These are phyloP conservation scores for Syrrhaptes paradoxus DNA, from an alignment of 2,113 vertebrate species.

Conservation along the genomic window DNA sequence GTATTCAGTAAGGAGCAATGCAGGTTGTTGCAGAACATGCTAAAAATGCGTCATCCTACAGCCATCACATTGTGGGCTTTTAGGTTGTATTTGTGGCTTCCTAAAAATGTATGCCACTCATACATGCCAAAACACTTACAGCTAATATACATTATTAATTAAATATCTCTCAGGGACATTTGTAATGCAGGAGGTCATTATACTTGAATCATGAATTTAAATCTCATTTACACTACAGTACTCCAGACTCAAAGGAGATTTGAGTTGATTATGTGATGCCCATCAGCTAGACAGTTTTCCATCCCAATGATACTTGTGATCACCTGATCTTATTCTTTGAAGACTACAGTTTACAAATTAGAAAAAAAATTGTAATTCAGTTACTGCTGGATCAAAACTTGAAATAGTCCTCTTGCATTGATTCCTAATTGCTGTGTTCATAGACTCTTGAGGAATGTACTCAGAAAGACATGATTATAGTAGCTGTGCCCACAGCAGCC, in stretches of 20 bases:
- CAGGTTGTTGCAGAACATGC: background rate
- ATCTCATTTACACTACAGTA: conserved; percentile 12
- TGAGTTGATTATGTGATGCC: background rate
- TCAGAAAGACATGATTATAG: background rate
- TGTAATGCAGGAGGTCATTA: background rate
- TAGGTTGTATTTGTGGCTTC: background rate
- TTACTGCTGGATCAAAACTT: background rate
- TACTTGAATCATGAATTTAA: background rate
- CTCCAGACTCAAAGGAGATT: conserved; percentile 18
- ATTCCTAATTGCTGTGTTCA: background rate
- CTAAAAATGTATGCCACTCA: background rate
- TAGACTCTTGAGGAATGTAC: background rate
- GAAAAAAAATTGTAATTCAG: background rate
- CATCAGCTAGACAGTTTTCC: background rate
- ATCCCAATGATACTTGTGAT: background rate
- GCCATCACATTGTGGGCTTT: background rate
- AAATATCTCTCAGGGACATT: background rate
- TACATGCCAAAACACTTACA: background rate
- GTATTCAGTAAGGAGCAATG: conserved; percentile 2
- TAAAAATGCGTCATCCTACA: background rate
- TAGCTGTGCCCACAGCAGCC: background rate
- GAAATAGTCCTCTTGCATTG: background rate
- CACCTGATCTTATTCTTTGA: background rate
- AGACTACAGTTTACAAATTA: background rate
- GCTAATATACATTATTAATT: conserved; percentile 6